phyloP scores from a whole-genome alignment of 2,888 invertebrate species.

The Tipula unca region DNA sequence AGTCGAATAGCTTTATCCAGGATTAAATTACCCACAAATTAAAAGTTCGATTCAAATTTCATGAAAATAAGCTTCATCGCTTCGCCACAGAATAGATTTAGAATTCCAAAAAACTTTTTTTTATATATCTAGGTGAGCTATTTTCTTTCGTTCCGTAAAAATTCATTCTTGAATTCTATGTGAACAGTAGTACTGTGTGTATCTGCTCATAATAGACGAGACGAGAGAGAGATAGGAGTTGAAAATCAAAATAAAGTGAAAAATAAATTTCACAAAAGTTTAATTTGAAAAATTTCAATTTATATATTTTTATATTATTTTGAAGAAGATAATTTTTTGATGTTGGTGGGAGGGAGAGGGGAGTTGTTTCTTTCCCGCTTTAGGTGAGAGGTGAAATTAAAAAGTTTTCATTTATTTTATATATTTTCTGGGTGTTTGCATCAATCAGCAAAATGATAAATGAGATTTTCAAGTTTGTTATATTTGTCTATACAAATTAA shows the following conservation, averaged over 20 bases:
- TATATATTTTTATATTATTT: no score
- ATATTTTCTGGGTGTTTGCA: neutral
- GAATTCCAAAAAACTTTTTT: neutral
- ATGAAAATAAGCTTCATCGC: neutral
- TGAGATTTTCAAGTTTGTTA: neutral
- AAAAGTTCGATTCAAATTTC: neutral
- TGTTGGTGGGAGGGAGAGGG: no score
- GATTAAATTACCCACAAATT: neutral
- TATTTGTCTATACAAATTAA: neutral
- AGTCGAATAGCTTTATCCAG: neutral
- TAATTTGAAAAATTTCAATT: neutral
- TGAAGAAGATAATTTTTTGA: neutral
- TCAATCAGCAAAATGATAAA: neutral
- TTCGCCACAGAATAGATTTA: neutral
- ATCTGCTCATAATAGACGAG: neutral
- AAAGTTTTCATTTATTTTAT: neutral
- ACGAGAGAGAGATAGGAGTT: neutral
- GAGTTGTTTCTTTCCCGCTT: neutral
- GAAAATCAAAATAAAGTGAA: neutral
- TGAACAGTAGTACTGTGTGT: neutral
- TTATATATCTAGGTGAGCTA: neutral
- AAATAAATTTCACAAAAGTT: neutral
- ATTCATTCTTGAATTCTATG: neutral
- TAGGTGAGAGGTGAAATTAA: neutral
- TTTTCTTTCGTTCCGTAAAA: neutral